Base-by-base conservation (phyloP, 2,113 vertebrate genomes). In the Cyanoderma ruficeps region DNA sequence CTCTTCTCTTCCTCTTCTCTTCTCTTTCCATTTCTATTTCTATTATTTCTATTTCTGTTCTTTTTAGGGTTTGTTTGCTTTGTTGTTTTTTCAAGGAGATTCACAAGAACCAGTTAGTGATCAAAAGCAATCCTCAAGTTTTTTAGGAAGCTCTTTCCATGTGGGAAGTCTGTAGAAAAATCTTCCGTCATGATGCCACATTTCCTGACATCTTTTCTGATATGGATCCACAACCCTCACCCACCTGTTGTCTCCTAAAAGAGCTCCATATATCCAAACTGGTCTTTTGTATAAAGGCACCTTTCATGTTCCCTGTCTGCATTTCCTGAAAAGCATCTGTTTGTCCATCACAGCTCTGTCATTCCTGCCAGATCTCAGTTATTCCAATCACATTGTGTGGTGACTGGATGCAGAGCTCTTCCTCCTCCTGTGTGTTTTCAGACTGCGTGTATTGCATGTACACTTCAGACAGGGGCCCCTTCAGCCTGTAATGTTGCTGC, bases 131-230 rank as follows among this genome's bases (percentile, higher is more conserved):
- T 56, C 30, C 11, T 72, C 41, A 87, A 20, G 24, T 67, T 64
- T 27, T 70, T 60, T 22, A 65, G 37, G 9, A 25, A 59, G 15
- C 22, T 68, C 49, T 1, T 3, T 79, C 47, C 78, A 1, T 0
- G 1, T 46, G 22, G 39, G 22, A 72, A 33, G 33, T 78, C 37
- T 41, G 13, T 39, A 44, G 81, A 57, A 81, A 64, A 24, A 15
- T 33, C 7, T 18, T 65, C 74, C 85, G 12, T 37, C 6, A 1
- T 1, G 2, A 52, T 61, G 30, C 18, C 19, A 3, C 3, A 3
- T 6, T 80, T 68, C 28, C 10, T 39, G 18, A 42, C 3, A 3
- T 39, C 31, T 41, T 41, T 56, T 64, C 33, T n/a, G 15, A 28
- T 33, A 31, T 50, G 37, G 11, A 33, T 37, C 9, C 52, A 49